These are phyloP conservation scores for Oostethus manadensis DNA, from an alignment of 2,113 vertebrate species.

Conservation along the genomic window DNA sequence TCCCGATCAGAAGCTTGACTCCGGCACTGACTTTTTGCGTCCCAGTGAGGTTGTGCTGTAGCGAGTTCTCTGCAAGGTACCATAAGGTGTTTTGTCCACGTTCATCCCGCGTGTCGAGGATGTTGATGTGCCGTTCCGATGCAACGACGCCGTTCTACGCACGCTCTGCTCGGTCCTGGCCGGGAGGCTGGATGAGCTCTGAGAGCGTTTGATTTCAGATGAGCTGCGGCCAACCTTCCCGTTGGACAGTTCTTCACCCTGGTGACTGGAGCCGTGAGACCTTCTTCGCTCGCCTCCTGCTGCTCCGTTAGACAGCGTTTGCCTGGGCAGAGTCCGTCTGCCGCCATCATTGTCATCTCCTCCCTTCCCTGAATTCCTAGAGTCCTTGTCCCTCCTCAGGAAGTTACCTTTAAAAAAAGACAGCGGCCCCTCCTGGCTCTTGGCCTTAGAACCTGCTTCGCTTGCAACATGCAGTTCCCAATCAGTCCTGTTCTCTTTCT, in stretches of 20 bases:
- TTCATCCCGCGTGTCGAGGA: slow-evolving; percentile 33
- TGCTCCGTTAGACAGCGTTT: slow-evolving; percentile 60
- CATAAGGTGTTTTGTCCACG: slow-evolving; percentile 44
- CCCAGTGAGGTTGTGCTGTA: slow-evolving; percentile 74
- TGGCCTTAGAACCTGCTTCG: slow-evolving; percentile 41
- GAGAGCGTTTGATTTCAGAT: slow-evolving; percentile 72
- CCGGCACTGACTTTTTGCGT: slow-evolving; percentile 73
- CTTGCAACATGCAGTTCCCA: slow-evolving; percentile 15
- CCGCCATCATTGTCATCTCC: slow-evolving; percentile 26
- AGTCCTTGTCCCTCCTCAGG: slow-evolving; percentile 71
- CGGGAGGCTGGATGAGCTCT: slow-evolving; percentile 79
- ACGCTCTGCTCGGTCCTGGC: slow-evolving; percentile 62
- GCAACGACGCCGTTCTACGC: slow-evolving; percentile 68
- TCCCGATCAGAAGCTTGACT: slow-evolving; percentile 84
- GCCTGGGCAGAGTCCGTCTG: slow-evolving; percentile 36
- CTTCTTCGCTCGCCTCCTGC: slow-evolving; percentile 42
- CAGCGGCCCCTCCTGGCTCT: slow-evolving; percentile 64
- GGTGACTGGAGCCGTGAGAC: slow-evolving; percentile 32
- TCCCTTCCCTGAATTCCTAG: slow-evolving; percentile 47
- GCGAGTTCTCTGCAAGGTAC: slow-evolving; percentile 69
- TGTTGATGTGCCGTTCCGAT: slow-evolving; percentile 58
- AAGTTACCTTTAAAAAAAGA: slow-evolving; percentile 74
- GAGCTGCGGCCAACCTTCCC: slow-evolving; percentile 45
- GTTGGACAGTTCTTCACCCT: slow-evolving; percentile 50
- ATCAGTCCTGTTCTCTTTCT: slow-evolving; percentile 33